Evolutionary conservation across 2,113 vertebrate genomes (phyloP), one percentile per base, ranked within the genome.

Genomic region (Podarcis raffonei): DNA sequence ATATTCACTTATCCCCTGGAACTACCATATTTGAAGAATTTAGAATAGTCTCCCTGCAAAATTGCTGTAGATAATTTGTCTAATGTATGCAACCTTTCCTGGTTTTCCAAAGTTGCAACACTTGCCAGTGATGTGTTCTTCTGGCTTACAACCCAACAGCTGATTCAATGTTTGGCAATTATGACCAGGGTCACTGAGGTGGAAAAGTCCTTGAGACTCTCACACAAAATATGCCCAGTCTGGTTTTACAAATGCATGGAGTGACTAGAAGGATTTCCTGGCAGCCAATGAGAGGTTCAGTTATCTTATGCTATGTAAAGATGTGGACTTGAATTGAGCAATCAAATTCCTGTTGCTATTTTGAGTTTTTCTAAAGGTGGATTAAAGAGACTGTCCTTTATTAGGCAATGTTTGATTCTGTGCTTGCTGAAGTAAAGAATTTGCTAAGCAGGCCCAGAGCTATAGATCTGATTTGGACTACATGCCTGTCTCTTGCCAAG

Each of bases 401-500:
- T 74, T 74, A 57, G 27, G 42, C 69, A 53, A 69, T 3, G 42
- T 37, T 27, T 72, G 30, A 72, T 23, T 27, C 30, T 84, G 22
- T 53, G 68, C 42, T 30, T 32, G 23, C 4, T 72, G 22, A 79
- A 91, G 89, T n/a, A 0, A 2, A 32, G 5, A 48, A 74, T 59
- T 86, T 62, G 30, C 32, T 84, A 30, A 23, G 27, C 68, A 27
- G 16, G 37, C 37, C 20, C 27, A 69, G 39, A 16, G 69, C 15
- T 66, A 81, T 80, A 39, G 69, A 75, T 84, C 89, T 66, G 91
- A 81, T 69, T 91, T 75, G 89, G 89, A 86, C 84, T 78, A 85
- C 85, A 39, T 74, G 87, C 62, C 76, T 78, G 76, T 57, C 57
- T 39, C 25, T 69, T 30, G 7, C 37, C 18, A 25, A 9, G 20